Evolutionary conservation across 2,888 invertebrate genomes (phyloP).

Genomic region (Aricia artaxerxes): DNA sequence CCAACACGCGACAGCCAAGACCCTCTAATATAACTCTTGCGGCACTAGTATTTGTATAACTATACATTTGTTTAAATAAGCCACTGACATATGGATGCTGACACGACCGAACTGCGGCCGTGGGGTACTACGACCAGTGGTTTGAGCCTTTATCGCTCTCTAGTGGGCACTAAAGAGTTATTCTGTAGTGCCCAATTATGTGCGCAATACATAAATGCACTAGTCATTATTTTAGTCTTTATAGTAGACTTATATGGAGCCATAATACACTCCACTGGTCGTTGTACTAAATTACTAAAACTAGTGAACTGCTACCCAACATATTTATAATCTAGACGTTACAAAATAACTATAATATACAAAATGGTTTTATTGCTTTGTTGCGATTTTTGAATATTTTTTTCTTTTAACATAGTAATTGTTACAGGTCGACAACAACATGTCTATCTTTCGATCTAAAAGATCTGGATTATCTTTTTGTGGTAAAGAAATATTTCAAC

Average conservation of each 20-base stretch:
- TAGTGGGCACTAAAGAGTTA: background rate
- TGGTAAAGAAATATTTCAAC: background rate
- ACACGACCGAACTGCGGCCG: background rate
- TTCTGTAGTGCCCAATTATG: background rate
- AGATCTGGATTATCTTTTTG: background rate
- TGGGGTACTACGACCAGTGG: background rate
- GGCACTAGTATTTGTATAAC: conserved; percentile 13
- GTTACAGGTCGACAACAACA: background rate
- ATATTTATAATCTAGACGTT: background rate
- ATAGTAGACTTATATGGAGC: background rate
- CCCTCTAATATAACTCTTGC: conserved; percentile 1
- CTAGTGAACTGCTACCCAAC: conserved; percentile 6
- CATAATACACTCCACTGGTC: background rate
- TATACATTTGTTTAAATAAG: conserved; percentile 28
- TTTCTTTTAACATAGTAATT: background rate
- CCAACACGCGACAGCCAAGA: conserved; percentile 10
- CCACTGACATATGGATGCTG: background rate
- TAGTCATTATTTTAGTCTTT: background rate
- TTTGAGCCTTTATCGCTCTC: background rate
- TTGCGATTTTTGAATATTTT: background rate
- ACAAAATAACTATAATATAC: conserved; percentile 25
- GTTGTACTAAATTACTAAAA: background rate
- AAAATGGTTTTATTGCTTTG: conserved; percentile 22
- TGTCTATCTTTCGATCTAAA: background rate
- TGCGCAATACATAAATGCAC: background rate